Percentiles rank a stretch among this genome's conserved stretches.
phyloP scores from a whole-genome alignment of 2,888 invertebrate genomes.

The Tetragnatha montana region DNA sequence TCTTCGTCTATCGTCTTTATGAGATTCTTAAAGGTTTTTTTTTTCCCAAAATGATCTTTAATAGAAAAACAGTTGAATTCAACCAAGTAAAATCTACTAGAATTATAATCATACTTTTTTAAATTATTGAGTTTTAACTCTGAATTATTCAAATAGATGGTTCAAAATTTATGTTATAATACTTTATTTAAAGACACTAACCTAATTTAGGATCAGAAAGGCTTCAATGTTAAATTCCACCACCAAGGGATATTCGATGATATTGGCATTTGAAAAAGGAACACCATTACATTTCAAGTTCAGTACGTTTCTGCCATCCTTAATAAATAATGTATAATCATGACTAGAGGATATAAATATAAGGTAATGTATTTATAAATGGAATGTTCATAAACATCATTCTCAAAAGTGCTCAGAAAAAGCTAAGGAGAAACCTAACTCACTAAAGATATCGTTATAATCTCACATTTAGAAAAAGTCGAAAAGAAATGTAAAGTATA shows the following conservation, averaged over 20 bases:
- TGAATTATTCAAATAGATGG: too few relatives aligned
- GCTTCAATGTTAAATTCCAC: neutral
- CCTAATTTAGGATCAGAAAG: too few relatives aligned
- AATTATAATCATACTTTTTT: too few relatives aligned
- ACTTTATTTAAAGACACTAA: too few relatives aligned
- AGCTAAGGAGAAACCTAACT: constrained; percentile 69
- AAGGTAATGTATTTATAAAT: constrained; percentile 68
- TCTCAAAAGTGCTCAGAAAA: constrained; percentile 68
- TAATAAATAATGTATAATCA: constrained; percentile 70
- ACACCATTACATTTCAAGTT: constrained; percentile 37
- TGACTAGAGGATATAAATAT: constrained; percentile 70
- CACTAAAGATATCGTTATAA: constrained; percentile 67
- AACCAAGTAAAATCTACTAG: too few relatives aligned
- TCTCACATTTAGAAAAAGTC: constrained; percentile 70
- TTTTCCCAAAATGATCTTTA: too few relatives aligned
- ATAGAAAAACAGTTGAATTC: too few relatives aligned
- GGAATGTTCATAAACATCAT: constrained; percentile 68
- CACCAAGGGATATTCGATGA: too few relatives aligned
- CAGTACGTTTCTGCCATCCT: constrained; percentile 57
- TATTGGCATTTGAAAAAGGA: neutral
- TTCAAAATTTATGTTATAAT: too few relatives aligned
- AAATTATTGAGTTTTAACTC: too few relatives aligned
- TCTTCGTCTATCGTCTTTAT: too few relatives aligned
- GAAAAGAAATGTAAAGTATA: constrained; percentile 57
- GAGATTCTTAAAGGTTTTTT: too few relatives aligned